phyloP scores from a whole-genome alignment of 2,797 vertebrate genomes.

The Apogon talboti region DNA sequence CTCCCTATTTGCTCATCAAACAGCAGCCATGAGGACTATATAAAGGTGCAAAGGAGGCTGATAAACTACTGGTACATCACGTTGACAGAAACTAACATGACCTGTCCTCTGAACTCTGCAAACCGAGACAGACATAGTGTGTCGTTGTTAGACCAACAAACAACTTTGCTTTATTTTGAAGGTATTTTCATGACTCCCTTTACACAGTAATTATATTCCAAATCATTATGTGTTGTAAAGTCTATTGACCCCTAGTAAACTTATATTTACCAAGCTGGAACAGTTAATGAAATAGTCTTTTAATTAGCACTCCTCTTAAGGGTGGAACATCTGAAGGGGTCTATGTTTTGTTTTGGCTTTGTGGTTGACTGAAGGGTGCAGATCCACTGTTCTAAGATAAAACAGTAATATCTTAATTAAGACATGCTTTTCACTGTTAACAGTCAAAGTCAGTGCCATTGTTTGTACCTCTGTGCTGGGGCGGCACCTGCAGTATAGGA shows the following conservation, averaged over 20 bases:
- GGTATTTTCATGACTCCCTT: conserved; percentile 74
- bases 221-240: conserved; percentile 85
- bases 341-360: conserved; percentile 81
- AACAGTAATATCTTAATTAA: conserved; percentile 84
- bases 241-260: conserved; percentile 87
- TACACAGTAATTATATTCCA: conserved; percentile 85
- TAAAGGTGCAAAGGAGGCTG: conserved; percentile 58
- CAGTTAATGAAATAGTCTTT: conserved; percentile 87
- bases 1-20: conserved; percentile 44
- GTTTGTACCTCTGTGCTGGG: conserved; percentile 43
- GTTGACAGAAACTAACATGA: conserved; percentile 61
- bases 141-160: conserved; percentile 65
- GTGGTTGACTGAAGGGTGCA: conserved; percentile 83
- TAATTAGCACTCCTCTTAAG: conserved; percentile 85
- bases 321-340: conserved; percentile 80
- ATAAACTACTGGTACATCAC: conserved; percentile 67
- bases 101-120: conserved; percentile 65
- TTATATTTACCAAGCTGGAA: conserved; percentile 87
- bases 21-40: conserved; percentile 46
- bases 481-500: conserved; percentile 64
- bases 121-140: conserved; percentile 62
- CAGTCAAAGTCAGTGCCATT: conserved; percentile 54
- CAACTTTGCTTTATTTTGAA: conserved; percentile 78
- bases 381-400: conserved; percentile 79
- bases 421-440: conserved; percentile 72